Evolutionary conservation across 2,113 vertebrate genomes (phyloP).

Genomic region (Gambusia affinis): DNA sequence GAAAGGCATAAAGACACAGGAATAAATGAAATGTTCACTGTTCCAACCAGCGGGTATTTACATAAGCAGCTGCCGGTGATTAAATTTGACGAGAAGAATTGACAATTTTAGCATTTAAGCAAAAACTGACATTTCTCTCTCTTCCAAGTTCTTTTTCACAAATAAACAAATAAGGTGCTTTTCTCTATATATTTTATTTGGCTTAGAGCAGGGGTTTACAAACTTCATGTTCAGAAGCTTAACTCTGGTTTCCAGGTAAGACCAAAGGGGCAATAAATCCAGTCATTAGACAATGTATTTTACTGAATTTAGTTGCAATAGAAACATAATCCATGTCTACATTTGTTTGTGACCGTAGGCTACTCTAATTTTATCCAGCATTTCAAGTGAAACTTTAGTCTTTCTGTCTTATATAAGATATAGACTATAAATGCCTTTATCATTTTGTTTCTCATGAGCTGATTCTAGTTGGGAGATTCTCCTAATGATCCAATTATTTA

Average conservation of each 20-base stretch:
- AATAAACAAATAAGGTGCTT: too few species aligned
- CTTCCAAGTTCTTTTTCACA: neutral
- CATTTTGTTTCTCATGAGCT: neutral
- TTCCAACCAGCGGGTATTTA: slow-evolving; percentile 4
- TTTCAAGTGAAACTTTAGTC: too few species aligned
- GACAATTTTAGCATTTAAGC: neutral
- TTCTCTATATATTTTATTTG: too few species aligned
- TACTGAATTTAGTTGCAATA: too few species aligned
- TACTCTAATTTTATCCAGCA: too few species aligned
- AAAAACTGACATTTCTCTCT: neutral
- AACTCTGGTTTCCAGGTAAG: too few species aligned
- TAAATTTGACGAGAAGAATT: slow-evolving; percentile 3
- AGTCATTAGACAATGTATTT: too few species aligned
- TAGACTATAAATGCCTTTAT: neutral
- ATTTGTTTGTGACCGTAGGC: too few species aligned
- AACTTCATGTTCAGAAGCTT: too few species aligned
- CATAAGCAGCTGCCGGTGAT: slow-evolving; percentile 6
- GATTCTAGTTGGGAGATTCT: neutral
- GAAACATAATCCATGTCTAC: too few species aligned
- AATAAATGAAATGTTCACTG: slow-evolving; percentile 17
- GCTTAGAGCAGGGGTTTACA: too few species aligned
- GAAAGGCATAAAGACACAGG: slow-evolving; percentile 27
- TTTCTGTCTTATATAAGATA: neutral
- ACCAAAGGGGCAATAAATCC: too few species aligned
- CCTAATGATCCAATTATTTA: neutral